Evolutionary conservation across 2,113 vertebrate genomes (phyloP).

Genomic region (Thermophis baileyi): DNA sequence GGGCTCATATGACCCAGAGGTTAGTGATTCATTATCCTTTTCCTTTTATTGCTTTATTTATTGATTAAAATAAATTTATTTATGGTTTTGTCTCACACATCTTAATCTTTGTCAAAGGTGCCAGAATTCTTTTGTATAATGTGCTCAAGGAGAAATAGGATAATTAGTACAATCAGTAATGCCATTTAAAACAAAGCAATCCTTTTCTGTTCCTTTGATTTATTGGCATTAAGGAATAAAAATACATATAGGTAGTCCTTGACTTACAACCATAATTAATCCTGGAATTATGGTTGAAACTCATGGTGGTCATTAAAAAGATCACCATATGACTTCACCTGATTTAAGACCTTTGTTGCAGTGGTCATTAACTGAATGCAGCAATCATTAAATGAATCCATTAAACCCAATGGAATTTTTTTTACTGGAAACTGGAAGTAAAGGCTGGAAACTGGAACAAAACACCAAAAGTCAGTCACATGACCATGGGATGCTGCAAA

Average conservation of each 20-base stretch:
- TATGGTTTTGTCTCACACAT: background rate
- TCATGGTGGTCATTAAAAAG: background rate
- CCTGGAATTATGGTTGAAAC: background rate
- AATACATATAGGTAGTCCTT: background rate
- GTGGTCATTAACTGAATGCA: background rate
- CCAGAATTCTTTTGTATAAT: background rate
- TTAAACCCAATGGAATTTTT: background rate
- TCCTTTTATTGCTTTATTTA: background rate
- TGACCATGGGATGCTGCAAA: background rate
- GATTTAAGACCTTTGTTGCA: background rate
- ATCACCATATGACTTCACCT: background rate
- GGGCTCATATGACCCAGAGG: background rate
- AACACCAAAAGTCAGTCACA: background rate
- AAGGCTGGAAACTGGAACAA: background rate
- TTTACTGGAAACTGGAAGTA: background rate
- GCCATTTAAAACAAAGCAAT: background rate
- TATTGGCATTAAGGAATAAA: background rate
- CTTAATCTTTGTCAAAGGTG: background rate
- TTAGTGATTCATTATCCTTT: slow-evolving; percentile 9
- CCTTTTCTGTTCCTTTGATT: background rate
- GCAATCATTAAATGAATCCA: background rate
- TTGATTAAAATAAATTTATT: background rate
- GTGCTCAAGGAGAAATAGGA: background rate
- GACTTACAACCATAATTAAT: background rate
- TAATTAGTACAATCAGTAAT: background rate